A percentile compares a stretch with the other conserved stretches of the same genome.
Evolutionary conservation across 1,140 invertebrate species (phyloP).

Genomic region (Diachasmimorpha longicaudata): DNA sequence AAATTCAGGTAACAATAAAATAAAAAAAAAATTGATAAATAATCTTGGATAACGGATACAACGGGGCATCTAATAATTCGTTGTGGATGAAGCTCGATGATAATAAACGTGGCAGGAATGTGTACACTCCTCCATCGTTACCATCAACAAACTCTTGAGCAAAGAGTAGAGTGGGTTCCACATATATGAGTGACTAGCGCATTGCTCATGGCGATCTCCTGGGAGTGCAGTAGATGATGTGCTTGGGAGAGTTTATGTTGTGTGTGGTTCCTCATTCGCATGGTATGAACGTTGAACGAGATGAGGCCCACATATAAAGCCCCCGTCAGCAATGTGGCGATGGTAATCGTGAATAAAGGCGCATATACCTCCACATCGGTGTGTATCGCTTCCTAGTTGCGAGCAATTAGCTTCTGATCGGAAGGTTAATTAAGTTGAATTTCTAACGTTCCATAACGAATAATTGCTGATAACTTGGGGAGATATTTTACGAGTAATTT

Average conservation of each 20-base stretch:
- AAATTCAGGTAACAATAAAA: too few species aligned
- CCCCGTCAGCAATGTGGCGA: constrained; percentile 1
- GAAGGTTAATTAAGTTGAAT: constrained; percentile 12
- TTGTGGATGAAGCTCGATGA: background rate
- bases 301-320: background rate
- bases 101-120: constrained; percentile 4
- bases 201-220: background rate
- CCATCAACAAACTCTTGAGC: background rate
- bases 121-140: background rate
- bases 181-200: constrained; percentile 3
- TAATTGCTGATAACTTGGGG: background rate
- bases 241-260: background rate
- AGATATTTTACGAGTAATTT: background rate
- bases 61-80: constrained; percentile 10
- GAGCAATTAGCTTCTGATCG: constrained; percentile 11
- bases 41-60: background rate
- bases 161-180: background rate
- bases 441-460: background rate
- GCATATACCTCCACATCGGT: background rate
- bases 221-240: constrained; percentile 6
- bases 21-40: background rate
- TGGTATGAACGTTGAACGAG: background rate
- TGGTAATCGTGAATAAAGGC: background rate
- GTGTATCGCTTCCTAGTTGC: constrained; percentile 2
- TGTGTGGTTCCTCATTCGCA: background rate